Base-by-base conservation (phyloP, 1,140 invertebrate genomes). In the Drosophila sp. region DNA sequence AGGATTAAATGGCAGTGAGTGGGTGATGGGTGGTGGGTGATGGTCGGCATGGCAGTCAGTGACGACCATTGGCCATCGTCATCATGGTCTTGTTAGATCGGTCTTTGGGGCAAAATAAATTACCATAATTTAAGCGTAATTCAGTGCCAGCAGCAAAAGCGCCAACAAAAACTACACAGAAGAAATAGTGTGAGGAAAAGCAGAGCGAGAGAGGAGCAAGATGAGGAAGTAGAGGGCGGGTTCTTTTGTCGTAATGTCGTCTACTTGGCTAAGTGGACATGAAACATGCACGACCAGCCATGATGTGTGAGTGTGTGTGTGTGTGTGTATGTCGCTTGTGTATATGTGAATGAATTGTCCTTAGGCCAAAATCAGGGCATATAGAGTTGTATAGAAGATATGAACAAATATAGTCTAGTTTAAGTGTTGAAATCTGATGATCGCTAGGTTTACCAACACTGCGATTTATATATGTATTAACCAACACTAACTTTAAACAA, bases 81-180 rank as follows among this genome's bases (percentile, higher is more conserved):
- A 72, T 75, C 72, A 68, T 76, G 73, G 69, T 63, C 84, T 79
- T 89, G 73, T 71, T 83, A 82, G 77, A 89, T 89, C 84, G 84
- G 73, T 89, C 84, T 89, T 89, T 89, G 77, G 84, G 84, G 84
- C 79, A 89, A 89, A 89, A 89, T 89, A 89, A 89, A 89, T 89
- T 89, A 89, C 84, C 84, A 89, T 89, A 89, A 89, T 89, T 89
- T 89, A 89, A 87, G 80, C 84, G 84, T 89, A 89, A 89, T 89
- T 89, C 84, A 84, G 70, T 85, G 76, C 66, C 73, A 76, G 66
- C 41, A 66, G 58, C 73, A 60, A 71, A 50, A 74, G 66, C 38
- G 32, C 8, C 73, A 72, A 38, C 60, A 72, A 62, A 41, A 76
- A 72, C 44, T 61, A 50, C 29, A 73, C 60, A 76, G 61, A 75